Evolutionary conservation across 2,113 vertebrate species (phyloP).

Genomic region (Tyto alba): DNA sequence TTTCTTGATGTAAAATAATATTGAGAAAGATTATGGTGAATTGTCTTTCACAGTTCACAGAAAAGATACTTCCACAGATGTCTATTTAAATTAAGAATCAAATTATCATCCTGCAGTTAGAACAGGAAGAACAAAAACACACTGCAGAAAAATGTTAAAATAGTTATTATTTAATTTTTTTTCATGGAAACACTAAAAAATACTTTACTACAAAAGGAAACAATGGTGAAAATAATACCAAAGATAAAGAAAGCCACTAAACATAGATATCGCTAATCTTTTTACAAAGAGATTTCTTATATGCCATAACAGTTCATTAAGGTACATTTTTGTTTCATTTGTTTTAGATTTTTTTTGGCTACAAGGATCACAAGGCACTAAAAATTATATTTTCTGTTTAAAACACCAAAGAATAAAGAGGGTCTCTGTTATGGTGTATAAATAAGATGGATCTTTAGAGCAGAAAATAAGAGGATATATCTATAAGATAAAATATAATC

Average conservation of each 20-base stretch:
- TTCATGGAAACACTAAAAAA: neutral
- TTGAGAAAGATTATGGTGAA: constrained; percentile 9
- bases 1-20: constrained; percentile 11
- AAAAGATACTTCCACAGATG: neutral
- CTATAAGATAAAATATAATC: neutral
- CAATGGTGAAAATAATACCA: neutral
- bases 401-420: neutral
- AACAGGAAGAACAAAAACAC: neutral
- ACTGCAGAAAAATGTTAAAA: neutral
- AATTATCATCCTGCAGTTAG: neutral
- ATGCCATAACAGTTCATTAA: neutral
- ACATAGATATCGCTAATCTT: neutral
- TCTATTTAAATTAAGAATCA: constrained; percentile 35
- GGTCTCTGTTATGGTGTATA: neutral
- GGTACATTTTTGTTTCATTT: neutral
- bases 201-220: neutral
- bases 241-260: neutral
- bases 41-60: constrained; percentile 37
- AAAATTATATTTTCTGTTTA: neutral
- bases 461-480: neutral
- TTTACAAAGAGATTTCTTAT: neutral
- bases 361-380: neutral
- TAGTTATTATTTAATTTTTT: neutral
- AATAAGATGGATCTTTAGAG: neutral
- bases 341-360: neutral